Evolutionary conservation across 1,140 invertebrate species (phyloP).

Genomic region (Magallana ariakensis): DNA sequence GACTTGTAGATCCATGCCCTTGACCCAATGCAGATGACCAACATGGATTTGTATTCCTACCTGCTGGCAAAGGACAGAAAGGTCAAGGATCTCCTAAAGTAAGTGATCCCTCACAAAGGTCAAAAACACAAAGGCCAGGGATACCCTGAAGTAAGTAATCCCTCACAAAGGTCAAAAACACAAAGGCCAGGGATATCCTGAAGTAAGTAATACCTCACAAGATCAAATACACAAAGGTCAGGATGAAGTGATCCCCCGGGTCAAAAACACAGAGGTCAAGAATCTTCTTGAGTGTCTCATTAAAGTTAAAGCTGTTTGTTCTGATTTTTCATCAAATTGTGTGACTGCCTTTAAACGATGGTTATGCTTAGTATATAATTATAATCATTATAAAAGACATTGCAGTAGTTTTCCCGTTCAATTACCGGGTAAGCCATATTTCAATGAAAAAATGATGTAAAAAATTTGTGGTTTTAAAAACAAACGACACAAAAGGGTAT

Average conservation of each 20-base stretch:
- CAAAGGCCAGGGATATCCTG: constrained; percentile 80
- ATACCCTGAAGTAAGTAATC: constrained; percentile 79
- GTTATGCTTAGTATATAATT: too few species aligned
- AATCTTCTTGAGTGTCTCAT: too few species aligned
- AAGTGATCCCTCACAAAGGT: constrained; percentile 48
- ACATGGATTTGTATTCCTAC: constrained; percentile 82
- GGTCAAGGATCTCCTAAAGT: constrained; percentile 80
- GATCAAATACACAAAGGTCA: constrained; percentile 78
- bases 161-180: constrained; percentile 74
- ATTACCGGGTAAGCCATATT: too few species aligned
- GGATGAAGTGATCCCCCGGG: constrained; percentile 68
- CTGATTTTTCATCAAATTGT: too few species aligned
- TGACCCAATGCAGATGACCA: constrained; percentile 83
- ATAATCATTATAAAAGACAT: too few species aligned
- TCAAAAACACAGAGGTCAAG: constrained; percentile 77
- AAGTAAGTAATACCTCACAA: constrained; percentile 64
- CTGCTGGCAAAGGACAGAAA: constrained; percentile 80
- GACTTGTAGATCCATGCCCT: constrained; percentile 81
- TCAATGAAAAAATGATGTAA: too few species aligned
- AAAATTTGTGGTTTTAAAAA: too few species aligned
- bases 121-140: constrained; percentile 79
- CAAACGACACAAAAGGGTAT: too few species aligned
- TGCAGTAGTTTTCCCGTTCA: too few species aligned
- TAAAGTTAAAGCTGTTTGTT: too few species aligned
- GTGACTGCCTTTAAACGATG: too few species aligned